Conservation (phyloP, 2,888 invertebrate species). For the Myopa testacea region DNA sequence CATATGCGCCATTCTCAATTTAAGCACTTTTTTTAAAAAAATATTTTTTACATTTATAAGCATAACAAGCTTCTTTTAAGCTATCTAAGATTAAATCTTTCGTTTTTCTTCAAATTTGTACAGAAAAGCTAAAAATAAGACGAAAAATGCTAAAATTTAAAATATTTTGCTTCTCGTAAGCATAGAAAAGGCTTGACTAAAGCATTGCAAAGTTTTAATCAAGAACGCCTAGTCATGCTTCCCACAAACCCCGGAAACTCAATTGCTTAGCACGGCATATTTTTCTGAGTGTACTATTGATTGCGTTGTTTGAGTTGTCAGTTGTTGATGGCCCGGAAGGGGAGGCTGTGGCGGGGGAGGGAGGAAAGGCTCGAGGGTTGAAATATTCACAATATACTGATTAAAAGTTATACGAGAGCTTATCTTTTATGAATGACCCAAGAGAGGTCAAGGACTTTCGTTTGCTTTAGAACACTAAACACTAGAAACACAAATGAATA, state of each 20-base stretch:
- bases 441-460: no score
- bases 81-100: neutral
- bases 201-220: neutral
- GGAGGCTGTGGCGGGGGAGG: no score
- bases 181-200: neutral
- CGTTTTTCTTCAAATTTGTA: neutral
- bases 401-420: no score
- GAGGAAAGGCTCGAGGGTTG: no score
- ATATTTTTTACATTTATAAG: neutral
- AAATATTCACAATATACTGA: no score
- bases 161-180: neutral
- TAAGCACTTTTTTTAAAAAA: neutral
- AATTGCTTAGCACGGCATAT: conserved; percentile 1
- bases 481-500: neutral
- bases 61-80: neutral
- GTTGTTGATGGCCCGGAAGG: no score
- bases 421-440: no score
- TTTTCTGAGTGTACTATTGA: neutral
- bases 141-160: neutral
- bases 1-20: neutral
- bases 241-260: neutral
- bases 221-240: neutral
- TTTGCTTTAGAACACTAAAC: neutral
- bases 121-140: neutral
- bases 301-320: no score